Conservation (phyloP, 2,113 vertebrate genomes). For the Girardinichthys multiradiatus region DNA sequence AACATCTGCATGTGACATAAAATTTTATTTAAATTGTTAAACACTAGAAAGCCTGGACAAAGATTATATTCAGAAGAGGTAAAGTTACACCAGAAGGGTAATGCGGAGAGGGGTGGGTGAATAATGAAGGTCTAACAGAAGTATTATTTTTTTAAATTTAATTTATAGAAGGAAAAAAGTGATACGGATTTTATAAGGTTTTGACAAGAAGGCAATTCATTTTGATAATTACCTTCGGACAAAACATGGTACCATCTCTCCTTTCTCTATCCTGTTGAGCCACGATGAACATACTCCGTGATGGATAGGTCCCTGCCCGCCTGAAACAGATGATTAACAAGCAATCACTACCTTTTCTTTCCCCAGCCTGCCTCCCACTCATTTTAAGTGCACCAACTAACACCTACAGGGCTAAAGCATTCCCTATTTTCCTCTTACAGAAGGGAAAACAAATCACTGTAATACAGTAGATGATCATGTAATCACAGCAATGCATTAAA, state of each 20-base stretch:
- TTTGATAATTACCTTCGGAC: constrained; percentile 88
- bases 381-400: constrained; percentile 38
- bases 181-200: background rate
- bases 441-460: constrained; percentile 47
- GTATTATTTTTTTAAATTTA: background rate
- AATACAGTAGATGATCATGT: constrained; percentile 30
- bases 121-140: background rate
- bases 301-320: constrained; percentile 91
- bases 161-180: background rate
- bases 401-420: constrained; percentile 27
- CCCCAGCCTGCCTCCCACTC: constrained; percentile 40
- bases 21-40: background rate
- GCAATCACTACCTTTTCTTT: constrained; percentile 41
- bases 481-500: constrained; percentile 44
- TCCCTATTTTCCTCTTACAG: constrained; percentile 5
- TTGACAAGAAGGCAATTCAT: background rate
- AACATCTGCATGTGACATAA: background rate
- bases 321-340: constrained; percentile 74
- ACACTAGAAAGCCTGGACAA: background rate
- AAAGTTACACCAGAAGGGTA: background rate
- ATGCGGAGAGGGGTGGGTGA: background rate
- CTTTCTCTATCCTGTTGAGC: constrained; percentile 91
- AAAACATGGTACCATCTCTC: constrained; percentile 94
- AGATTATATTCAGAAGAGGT: background rate
- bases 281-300: constrained; percentile 98